Evolutionary conservation across 2,888 invertebrate species (phyloP).

Genomic region (Ectemnius lituratus): DNA sequence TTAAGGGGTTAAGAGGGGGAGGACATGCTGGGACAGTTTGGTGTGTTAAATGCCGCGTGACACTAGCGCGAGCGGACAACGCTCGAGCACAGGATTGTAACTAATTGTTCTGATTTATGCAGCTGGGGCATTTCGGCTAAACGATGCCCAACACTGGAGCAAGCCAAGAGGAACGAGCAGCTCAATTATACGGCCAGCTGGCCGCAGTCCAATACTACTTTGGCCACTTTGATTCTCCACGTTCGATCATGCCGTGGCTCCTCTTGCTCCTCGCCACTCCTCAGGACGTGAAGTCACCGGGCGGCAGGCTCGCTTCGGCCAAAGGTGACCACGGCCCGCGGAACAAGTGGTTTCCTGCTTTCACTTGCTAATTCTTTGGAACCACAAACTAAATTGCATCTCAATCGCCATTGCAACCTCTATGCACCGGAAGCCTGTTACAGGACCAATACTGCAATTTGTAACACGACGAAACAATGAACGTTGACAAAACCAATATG

Average conservation of each 20-base stretch:
- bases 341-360: slow-evolving; percentile 38
- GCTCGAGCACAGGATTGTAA: slow-evolving; percentile 52
- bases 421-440: too few species aligned
- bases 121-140: slow-evolving; percentile 47
- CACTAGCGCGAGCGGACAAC: slow-evolving; percentile 36
- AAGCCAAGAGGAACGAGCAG: slow-evolving; percentile 55
- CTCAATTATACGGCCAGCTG: slow-evolving; percentile 69
- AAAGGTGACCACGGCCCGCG: slow-evolving; percentile 52
- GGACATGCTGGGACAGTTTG: too few species aligned
- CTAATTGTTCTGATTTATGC: slow-evolving; percentile 71
- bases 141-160: slow-evolving; percentile 53
- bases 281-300: slow-evolving; percentile 12
- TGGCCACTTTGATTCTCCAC: slow-evolving; percentile 58
- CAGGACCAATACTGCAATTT: too few species aligned
- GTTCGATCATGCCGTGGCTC: slow-evolving; percentile 50
- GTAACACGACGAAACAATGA: too few species aligned
- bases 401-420: too few species aligned
- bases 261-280: slow-evolving; percentile 16
- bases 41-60: slow-evolving; percentile 50
- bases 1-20: too few species aligned
- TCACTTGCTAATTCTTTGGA: not conserved
- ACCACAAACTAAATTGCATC: not conserved
- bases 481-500: too few species aligned
- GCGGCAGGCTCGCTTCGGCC: slow-evolving; percentile 41
- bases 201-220: slow-evolving; percentile 66